Evolutionary conservation across 2,888 invertebrate species (phyloP), one percentile per base, ranked within the genome.

Genomic region (Tetrapedia diversipes): DNA sequence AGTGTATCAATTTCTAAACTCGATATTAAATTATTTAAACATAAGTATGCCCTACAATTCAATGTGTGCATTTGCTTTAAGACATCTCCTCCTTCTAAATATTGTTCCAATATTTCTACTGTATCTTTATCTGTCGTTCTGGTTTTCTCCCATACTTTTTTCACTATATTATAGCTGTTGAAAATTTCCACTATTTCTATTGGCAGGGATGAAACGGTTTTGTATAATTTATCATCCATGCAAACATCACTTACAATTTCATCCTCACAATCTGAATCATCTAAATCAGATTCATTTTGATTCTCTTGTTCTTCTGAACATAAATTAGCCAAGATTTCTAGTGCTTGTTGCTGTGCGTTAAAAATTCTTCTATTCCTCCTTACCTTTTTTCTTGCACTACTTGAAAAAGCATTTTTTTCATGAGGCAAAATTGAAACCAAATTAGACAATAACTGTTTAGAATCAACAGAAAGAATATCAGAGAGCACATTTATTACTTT

Each of bases 251-350:
- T 88, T 34, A 86, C 84, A 51, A 75, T 84, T 27, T 92, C 92
- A 53, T 77, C 79, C 8, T 88, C 88, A n/a, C 90, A 90, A 63
- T 92, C 93, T 56, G 92, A 93, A 66, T 92, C 86, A n/a, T 91
- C 91, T 22, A 84, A 68, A 34, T 92, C 92, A 56, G 88, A 89
- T n/a, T 92, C 89, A 16, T 92, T 92, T 41, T 93, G 93, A 66
- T 77, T 77, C 10, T 86, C 87, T 19, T 81, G 66, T 88, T 95
- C 95, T 86, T 93, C 92, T 39, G 95, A 94, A 86, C 95, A 95
- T 63, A 96, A 92, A 90, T 96, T 96, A 29, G 96, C 94, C 68
- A 96, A 91, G 76, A 95, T 94, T 92, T 96, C 96, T 51, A 96
- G 91, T 0, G 95, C 94, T 88, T 94, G 93, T 84, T 95, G 94